These are phyloP conservation scores for Drosophila pseudoananassae DNA, from an alignment of 1,140 invertebrate genomes.

Conservation along the genomic window DNA sequence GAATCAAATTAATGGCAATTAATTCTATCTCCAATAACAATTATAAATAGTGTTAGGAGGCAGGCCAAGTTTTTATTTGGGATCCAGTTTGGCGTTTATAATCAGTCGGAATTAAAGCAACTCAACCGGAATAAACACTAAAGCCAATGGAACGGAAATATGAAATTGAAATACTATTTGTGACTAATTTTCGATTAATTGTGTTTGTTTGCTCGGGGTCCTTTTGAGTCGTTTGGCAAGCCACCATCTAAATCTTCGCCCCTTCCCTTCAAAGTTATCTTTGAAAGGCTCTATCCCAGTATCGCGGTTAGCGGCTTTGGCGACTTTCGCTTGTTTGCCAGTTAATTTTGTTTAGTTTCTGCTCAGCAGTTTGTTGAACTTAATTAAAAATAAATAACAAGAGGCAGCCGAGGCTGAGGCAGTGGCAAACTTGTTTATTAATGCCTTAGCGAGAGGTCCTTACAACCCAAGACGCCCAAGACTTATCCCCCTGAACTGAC, in stretches of 20 bases:
- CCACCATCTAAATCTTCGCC: not conserved
- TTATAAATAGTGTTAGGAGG: not conserved
- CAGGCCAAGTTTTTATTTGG: not conserved
- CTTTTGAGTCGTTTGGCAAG: not conserved
- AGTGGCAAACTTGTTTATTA: constrained; percentile 64
- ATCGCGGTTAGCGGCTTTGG: constrained; percentile 30
- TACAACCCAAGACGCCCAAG: not conserved
- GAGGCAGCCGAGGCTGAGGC: constrained; percentile 7
- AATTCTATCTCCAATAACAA: not conserved
- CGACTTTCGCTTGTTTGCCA: constrained; percentile 44
- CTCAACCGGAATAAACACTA: not conserved
- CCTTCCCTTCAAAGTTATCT: constrained; percentile 3
- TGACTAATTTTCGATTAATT: not conserved
- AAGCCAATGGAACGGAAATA: not conserved
- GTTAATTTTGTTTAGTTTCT: constrained; percentile 77
- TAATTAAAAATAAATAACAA: constrained; percentile 78
- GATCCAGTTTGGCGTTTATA: constrained; percentile 5
- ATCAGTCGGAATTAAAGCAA: constrained; percentile 3
- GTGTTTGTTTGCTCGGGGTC: not conserved
- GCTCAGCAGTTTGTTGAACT: constrained; percentile 75
- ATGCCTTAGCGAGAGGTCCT: constrained; percentile 35
- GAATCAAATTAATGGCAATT: constrained; percentile 17
- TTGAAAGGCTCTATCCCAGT: not conserved
- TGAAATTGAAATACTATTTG: not conserved
- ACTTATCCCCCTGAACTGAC: constrained; percentile 8